Percentiles rank a stretch among this genome's conserved stretches.
These are phyloP conservation scores for Malacoctenus gilli DNA, from an alignment of 2,797 vertebrate genomes.

Conservation along the genomic window DNA sequence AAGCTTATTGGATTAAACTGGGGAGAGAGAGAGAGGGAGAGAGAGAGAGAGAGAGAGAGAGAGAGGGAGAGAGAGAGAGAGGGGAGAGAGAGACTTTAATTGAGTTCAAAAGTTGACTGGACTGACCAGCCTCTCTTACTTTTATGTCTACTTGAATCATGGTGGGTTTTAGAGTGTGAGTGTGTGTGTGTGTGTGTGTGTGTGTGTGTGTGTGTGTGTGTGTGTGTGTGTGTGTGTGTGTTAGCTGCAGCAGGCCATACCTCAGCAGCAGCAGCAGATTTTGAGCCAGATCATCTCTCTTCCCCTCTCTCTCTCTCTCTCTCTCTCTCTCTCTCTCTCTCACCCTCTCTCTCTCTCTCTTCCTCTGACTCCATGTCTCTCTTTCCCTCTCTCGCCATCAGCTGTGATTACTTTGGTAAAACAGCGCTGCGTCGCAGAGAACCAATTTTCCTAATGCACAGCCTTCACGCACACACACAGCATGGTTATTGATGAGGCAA, in stretches of 20 bases:
- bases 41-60: conserved; percentile 17
- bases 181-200: conserved; percentile 36
- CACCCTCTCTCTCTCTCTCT: conserved; percentile 20
- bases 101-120: conserved; percentile 74
- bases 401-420: conserved; percentile 81
- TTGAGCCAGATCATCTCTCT: conserved; percentile 67
- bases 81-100: conserved; percentile 47
- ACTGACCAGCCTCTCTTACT: conserved; percentile 46
- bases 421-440: conserved; percentile 78
- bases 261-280: conserved; percentile 65
- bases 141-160: conserved; percentile 73
- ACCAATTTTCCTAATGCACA: conserved; percentile 82
- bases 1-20: conserved; percentile 40
- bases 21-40: conserved; percentile 15
- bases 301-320: conserved; percentile 20
- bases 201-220: conserved; percentile 40
- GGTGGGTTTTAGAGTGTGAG: conserved; percentile 36
- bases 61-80: conserved; percentile 18
- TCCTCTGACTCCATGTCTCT: conserved; percentile 11
- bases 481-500: conserved; percentile 82
- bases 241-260: conserved; percentile 50
- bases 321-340: conserved; percentile 6
- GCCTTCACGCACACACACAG: conserved; percentile 52
- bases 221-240: conserved; percentile 34
- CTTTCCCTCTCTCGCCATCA: conserved; percentile 68